These are phyloP conservation scores for Hylaea fasciaria DNA, from an alignment of 2,888 invertebrate species.

Conservation along the genomic window DNA sequence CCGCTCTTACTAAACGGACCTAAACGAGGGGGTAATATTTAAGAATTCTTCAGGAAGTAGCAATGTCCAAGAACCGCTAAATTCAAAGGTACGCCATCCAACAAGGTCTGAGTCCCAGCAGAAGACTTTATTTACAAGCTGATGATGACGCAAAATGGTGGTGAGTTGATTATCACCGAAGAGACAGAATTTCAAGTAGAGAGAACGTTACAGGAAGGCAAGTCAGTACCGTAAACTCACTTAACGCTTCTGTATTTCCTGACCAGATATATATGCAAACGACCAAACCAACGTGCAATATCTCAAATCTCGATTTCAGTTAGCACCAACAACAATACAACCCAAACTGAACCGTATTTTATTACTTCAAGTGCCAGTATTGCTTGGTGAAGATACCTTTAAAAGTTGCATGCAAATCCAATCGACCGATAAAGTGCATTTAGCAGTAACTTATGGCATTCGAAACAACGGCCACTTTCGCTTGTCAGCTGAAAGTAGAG, in stretches of 20 bases:
- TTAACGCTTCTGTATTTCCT: background rate
- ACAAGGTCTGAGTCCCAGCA: too few species aligned
- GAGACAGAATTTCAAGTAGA: background rate
- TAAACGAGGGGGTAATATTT: too few species aligned
- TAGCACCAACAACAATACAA: background rate
- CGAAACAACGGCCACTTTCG: conserved; percentile 39
- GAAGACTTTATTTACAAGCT: too few species aligned
- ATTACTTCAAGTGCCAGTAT: background rate
- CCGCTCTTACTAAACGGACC: too few species aligned
- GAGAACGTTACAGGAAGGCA: background rate
- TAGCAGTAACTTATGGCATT: conserved; percentile 38
- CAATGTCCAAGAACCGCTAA: too few species aligned
- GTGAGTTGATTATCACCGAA: too few species aligned
- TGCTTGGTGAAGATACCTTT: conserved; percentile 21
- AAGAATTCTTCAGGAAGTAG: too few species aligned
- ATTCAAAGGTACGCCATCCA: too few species aligned
- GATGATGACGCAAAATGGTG: too few species aligned
- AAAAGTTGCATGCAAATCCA: conserved; percentile 34
- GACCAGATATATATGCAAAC: background rate
- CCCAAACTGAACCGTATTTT: background rate
- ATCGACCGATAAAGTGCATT: conserved; percentile 27
- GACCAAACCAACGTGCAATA: background rate
- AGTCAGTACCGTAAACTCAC: background rate
- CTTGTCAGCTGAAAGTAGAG: conserved; percentile 37
- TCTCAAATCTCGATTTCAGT: conserved; percentile 9